A percentile compares a stretch with the other conserved stretches of the same genome.
These are phyloP conservation scores for Charina bottae DNA, from an alignment of 2,113 vertebrate species.

Conservation along the genomic window DNA sequence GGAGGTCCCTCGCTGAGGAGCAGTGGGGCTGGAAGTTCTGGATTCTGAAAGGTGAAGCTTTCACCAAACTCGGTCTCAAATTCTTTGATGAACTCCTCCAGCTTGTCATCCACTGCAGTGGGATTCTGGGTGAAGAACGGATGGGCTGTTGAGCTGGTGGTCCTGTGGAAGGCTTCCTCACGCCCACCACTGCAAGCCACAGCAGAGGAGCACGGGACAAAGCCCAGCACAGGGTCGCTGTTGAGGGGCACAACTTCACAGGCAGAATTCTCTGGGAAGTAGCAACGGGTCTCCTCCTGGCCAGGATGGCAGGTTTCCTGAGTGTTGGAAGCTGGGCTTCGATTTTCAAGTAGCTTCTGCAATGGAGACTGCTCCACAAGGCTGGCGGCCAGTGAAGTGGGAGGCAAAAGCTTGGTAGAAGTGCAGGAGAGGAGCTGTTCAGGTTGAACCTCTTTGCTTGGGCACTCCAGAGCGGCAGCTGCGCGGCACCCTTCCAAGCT, in stretches of 20 bases:
- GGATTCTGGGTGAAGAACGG: slow-evolving; percentile 50
- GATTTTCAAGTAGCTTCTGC: slow-evolving; percentile 69
- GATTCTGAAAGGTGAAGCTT: slow-evolving; percentile 69
- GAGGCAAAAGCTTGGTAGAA: slow-evolving; percentile 64
- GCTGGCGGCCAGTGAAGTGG: slow-evolving; percentile 66
- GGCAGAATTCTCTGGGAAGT: neutral
- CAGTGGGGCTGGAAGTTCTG: slow-evolving; percentile 62
- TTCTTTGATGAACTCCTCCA: slow-evolving; percentile 93
- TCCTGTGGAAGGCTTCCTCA: slow-evolving; percentile 33
- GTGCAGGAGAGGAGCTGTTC: slow-evolving; percentile 53
- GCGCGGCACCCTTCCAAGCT: slow-evolving; percentile 76
- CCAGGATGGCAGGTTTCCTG: slow-evolving; percentile 86
- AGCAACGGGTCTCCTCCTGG: slow-evolving; percentile 32
- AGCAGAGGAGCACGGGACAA: slow-evolving; percentile 53
- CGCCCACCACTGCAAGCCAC: slow-evolving; percentile 57
- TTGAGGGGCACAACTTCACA: neutral
- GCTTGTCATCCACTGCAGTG: slow-evolving; percentile 86
- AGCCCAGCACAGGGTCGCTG: neutral
- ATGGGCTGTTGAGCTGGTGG: slow-evolving; percentile 22
- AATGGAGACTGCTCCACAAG: slow-evolving; percentile 74
- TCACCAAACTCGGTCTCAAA: slow-evolving; percentile 95
- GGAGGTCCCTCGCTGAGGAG: slow-evolving; percentile 55
- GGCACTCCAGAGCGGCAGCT: slow-evolving; percentile 45
- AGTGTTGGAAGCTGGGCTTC: slow-evolving; percentile 80
- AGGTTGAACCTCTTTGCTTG: slow-evolving; percentile 58